Evolutionary conservation across 1,140 invertebrate species (phyloP).

Genomic region (Panulirus ornatus): DNA sequence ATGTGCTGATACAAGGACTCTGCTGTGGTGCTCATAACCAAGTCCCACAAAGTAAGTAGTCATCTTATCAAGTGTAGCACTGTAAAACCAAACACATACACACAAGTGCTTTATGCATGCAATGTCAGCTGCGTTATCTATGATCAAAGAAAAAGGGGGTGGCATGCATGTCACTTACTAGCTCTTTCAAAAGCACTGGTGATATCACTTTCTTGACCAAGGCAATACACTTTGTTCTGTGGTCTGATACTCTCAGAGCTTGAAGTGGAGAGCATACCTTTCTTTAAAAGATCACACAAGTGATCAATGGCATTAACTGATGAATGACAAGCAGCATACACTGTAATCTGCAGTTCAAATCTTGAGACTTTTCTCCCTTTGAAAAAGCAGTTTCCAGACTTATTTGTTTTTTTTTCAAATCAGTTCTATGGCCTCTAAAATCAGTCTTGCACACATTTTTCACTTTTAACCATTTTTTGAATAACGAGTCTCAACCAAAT

Average conservation of each 20-base stretch:
- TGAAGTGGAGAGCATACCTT: constrained; percentile 35
- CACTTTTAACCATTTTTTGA: too few relatives aligned
- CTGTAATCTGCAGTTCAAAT: constrained; percentile 31
- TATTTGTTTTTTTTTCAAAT: too few relatives aligned
- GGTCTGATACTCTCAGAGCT: constrained; percentile 27
- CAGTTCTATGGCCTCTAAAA: too few relatives aligned
- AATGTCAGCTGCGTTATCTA: constrained; percentile 41
- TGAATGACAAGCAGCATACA: constrained; percentile 28
- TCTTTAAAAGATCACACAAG: constrained; percentile 37
- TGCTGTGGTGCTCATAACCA: constrained; percentile 28
- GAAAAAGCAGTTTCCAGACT: too few relatives aligned
- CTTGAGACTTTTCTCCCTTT: constrained; percentile 38
- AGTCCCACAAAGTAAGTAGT: constrained; percentile 39
- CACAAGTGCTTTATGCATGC: constrained; percentile 47
- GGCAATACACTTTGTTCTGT: constrained; percentile 46
- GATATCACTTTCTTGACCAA: constrained; percentile 44
- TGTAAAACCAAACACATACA: constrained; percentile 43
- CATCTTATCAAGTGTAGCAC: constrained; percentile 13
- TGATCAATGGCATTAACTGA: constrained; percentile 33
- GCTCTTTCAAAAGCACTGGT: constrained; percentile 43
- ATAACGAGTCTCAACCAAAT: too few relatives aligned
- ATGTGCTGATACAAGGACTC: too few relatives aligned
- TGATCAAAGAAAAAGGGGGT: too few relatives aligned
- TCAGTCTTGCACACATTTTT: too few relatives aligned
- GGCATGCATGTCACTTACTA: too few relatives aligned